A percentile compares a stretch with the other conserved stretches of the same genome.
Evolutionary conservation across 2,113 vertebrate genomes (phyloP).

Genomic region (Phoxinus phoxinus): DNA sequence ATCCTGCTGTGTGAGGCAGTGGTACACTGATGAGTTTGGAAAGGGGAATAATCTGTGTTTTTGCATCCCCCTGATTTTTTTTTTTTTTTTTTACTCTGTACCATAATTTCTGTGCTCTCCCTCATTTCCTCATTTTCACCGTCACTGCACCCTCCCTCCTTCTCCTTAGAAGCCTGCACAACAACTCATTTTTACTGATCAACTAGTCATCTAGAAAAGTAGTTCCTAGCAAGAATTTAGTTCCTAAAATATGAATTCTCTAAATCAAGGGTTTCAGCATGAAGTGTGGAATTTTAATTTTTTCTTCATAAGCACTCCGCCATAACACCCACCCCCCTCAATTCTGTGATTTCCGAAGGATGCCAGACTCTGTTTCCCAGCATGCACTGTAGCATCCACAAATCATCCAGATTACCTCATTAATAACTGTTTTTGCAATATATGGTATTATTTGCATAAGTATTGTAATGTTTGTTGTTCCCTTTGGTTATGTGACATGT

Average conservation of each 20-base stretch:
- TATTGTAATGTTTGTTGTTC: neutral
- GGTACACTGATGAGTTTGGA: conserved; percentile 41
- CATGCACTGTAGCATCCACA: neutral
- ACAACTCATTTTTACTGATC: neutral
- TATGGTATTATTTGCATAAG: neutral
- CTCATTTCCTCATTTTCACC: conserved; percentile 31
- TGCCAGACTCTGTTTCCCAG: neutral
- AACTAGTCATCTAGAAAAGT: neutral
- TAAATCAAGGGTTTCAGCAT: neutral
- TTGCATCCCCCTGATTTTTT: conserved; percentile 20
- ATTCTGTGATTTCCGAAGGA: neutral
- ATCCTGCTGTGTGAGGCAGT: conserved; percentile 38
- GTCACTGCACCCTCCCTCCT: neutral
- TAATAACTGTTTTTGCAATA: neutral
- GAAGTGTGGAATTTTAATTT: neutral
- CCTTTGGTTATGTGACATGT: neutral
- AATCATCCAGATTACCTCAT: neutral
- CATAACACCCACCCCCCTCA: neutral
- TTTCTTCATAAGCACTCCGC: neutral
- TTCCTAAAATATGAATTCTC: neutral
- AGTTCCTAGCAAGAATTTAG: conserved; percentile 2
- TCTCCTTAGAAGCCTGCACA: neutral
- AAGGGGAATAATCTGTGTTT: conserved; percentile 43
- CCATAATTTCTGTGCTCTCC: neutral
- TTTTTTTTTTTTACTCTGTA: conserved; percentile 10